Percentiles rank a stretch among this genome's conserved stretches.
Evolutionary conservation across 2,888 invertebrate genomes (phyloP).

Genomic region (Melanchra persicariae): DNA sequence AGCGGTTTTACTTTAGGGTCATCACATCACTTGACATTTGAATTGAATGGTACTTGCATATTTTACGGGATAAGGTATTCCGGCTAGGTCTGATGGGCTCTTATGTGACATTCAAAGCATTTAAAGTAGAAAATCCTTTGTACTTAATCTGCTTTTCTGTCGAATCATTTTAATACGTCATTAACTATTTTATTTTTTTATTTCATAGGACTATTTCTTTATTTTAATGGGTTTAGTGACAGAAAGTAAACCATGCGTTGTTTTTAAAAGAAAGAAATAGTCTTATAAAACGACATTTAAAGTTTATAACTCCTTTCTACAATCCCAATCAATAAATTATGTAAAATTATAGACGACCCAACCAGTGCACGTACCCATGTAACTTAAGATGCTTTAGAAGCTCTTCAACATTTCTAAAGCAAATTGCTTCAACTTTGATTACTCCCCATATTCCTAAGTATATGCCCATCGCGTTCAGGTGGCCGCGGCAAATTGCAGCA

Average conservation of each 20-base stretch:
- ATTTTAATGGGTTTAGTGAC: too few species aligned
- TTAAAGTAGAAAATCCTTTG: not conserved
- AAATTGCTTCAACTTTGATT: not conserved
- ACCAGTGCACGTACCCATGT: not conserved
- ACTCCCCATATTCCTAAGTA: not conserved
- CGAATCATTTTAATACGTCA: not conserved
- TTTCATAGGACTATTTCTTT: too few species aligned
- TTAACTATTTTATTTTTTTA: too few species aligned
- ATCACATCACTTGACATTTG: conserved; percentile 13
- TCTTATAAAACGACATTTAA: too few species aligned
- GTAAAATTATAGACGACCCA: too few species aligned
- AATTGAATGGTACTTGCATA: conserved; percentile 7
- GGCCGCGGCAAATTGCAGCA: too few species aligned
- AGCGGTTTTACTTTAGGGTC: conserved; percentile 51
- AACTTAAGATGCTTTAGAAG: not conserved
- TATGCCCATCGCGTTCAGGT: not conserved
- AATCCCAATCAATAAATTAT: too few species aligned
- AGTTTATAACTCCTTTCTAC: too few species aligned
- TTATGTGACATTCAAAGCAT: not conserved
- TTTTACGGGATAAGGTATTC: not conserved
- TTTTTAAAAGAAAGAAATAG: too few species aligned
- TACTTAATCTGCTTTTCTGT: not conserved
- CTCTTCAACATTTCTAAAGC: not conserved
- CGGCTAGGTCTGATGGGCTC: too few species aligned
- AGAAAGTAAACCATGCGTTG: too few species aligned